phyloP scores from a whole-genome alignment of 2,113 vertebrate species.

The Felis chaus region DNA sequence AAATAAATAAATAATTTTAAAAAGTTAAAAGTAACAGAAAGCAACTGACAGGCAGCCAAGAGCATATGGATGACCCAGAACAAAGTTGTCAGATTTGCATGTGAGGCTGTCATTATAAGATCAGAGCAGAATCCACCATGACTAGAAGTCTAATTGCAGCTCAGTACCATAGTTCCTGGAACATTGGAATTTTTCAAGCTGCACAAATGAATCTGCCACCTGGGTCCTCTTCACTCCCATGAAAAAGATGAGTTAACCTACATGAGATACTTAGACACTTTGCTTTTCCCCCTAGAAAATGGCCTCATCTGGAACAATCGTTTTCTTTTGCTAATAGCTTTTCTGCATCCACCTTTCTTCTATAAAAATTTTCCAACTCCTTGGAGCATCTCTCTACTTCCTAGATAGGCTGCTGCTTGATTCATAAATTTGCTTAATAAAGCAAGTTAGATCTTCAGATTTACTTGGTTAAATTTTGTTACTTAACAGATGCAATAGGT shows the following conservation, averaged over 20 bases:
- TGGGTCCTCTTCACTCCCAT: neutral
- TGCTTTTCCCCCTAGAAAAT: neutral
- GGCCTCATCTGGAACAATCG: neutral
- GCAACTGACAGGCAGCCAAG: neutral
- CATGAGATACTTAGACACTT: neutral
- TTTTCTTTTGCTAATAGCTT: neutral
- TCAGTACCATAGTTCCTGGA: neutral
- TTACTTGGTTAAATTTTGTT: neutral
- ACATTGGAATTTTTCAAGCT: neutral
- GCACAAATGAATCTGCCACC: neutral
- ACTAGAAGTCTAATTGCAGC: neutral
- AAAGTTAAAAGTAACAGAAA: neutral
- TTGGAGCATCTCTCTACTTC: neutral
- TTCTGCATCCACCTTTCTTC: neutral
- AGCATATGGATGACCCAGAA: neutral
- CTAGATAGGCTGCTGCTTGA: neutral
- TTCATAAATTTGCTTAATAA: neutral
- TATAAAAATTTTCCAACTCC: neutral
- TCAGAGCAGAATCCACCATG: neutral
- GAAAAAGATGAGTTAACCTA: neutral
- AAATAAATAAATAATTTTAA: neutral
- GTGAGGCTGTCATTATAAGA: neutral
- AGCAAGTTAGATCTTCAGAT: neutral
- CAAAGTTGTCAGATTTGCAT: neutral
- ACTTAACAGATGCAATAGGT: neutral